Base-by-base conservation (phyloP, 2,888 invertebrate species). In the Chironomus tentans region DNA sequence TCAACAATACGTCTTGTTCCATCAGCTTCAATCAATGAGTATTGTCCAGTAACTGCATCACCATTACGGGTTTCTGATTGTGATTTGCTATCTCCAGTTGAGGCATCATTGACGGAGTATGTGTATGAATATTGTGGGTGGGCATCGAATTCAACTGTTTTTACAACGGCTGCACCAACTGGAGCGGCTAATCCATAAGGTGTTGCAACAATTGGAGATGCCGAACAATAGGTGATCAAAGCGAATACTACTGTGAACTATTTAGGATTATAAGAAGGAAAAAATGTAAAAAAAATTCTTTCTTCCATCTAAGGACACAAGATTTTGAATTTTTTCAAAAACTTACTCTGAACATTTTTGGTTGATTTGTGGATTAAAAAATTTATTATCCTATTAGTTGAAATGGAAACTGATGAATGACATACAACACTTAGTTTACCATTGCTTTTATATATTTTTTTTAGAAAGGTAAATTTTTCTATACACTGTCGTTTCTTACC, bases 111-210 rank as follows among this genome's bases (percentile, higher is more conserved):
- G 62, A 87, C 85, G 80, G 85, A 86, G 78, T 87, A 87, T 78
- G 85, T 85, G 82, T 83, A 87, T 78, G 85, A 85, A 82, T 87
- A 87, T 79, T 86, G 85, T 75, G 87, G 87, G 82, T 87, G 85
- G 61, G 87, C 86, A 81, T 87, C 87, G 80, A 83, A 83, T 76
- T 80, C 80, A 71, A 79, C 68, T 0, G 28, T 38, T 18, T 68
- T 28, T 2, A 68, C 81, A 75, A 83, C 82, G 76, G 79, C 79
- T 10, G 10, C 2, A 1, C 38, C 38, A 3, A 82, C 78, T 78
- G 81, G 79, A 76, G 80, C 80, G 10, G 82, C 81, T 76, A 73
- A 71, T 70, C 50, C 47, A 56, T 62, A 70, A 15, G 77, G 71
- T 24, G 73, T 73, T 13, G 73, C 48, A 18, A 71, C 38, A 38